Evolutionary conservation across 1,140 invertebrate species (phyloP), one percentile per base, ranked within the genome.

Genomic region (Tetranychus cinnabarinus): DNA sequence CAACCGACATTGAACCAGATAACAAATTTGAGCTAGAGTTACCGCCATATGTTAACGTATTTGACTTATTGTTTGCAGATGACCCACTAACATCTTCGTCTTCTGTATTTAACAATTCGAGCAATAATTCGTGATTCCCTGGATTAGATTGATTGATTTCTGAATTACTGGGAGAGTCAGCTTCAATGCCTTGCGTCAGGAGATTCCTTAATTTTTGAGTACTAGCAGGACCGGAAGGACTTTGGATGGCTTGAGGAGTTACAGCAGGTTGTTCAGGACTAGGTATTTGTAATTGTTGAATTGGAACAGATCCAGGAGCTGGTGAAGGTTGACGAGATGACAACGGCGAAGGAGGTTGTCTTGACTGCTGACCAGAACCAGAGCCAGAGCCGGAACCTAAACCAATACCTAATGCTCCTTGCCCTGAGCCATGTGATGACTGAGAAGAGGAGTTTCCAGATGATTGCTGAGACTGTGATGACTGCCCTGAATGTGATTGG

Each of bases 131-230:
- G 50, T 67, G 37, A 61, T 37, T 59, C 46, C 50, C 48, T 8
- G 10, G 10, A 54, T 56, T 62, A 15, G 15, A 33, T n/a, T 36
- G 47, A 61, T 60, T 23, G n/a, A 34, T n/a, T 39, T 46, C 23
- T 36, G 42, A 47, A 3, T 46, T 33, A 45, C 12, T 39, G 31
- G 39, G 37, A 5, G 42, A 45, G 35, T 36, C 35, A 23, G 31
- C n/a, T 12, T 57, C 56, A 2, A 58, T 59, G 23, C 66, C 66
- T 35, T 66, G 63, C 4, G 66, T 68, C 7, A 68, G 55, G n/a
- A 68, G 61, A 62, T 67, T 67, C 33, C 67, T 58, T 23, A 68
- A 58, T 59, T 68, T 68, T 36, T 67, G 63, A 33, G 60, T 65
- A 15, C 35, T 58, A 39, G 45, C 34, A 23, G 56, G n/a, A 33